Evolutionary conservation across 2,888 invertebrate species (phyloP).

Genomic region (Cantharis rufa): DNA sequence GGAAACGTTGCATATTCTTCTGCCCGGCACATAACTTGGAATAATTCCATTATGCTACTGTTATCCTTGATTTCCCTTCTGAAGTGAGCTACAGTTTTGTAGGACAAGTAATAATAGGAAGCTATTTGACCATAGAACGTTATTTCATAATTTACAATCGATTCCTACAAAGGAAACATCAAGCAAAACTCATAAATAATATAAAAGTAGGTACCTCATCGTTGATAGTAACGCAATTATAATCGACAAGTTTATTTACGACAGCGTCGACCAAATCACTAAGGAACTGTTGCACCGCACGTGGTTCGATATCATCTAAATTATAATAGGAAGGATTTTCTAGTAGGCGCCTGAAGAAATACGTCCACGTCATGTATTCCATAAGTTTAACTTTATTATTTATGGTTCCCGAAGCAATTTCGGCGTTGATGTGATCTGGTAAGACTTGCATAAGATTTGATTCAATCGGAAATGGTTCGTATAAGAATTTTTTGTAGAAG

Average conservation of each 20-base stretch:
- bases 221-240: conserved; percentile 75
- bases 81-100: conserved; percentile 89
- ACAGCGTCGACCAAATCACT: conserved; percentile 81
- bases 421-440: conserved; percentile 97
- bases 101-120: conserved; percentile 95
- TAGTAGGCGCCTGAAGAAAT: conserved; percentile 89
- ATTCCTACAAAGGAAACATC: conserved; percentile 56
- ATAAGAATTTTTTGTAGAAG: conserved; percentile 98
- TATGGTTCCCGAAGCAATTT: conserved; percentile 95
- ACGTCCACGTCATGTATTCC: conserved; percentile 98
- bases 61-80: conserved; percentile 67
- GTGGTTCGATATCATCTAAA: conserved; percentile 71
- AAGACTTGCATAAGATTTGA: conserved; percentile 89
- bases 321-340: conserved; percentile 93
- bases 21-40: conserved; percentile 80
- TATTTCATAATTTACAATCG: conserved; percentile 59
- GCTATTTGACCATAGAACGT: conserved; percentile 92
- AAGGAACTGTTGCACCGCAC: conserved; percentile 74
- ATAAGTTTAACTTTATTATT: conserved; percentile 88
- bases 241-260: conserved; percentile 70
- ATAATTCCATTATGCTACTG: conserved; percentile 70
- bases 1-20: conserved; percentile 93
- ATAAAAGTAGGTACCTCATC: conserved; percentile 14
- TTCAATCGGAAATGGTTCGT: conserved; percentile 99
- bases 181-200: not conserved